Conservation (phyloP, 1,140 invertebrate species). For the Apis laboriosa region DNA sequence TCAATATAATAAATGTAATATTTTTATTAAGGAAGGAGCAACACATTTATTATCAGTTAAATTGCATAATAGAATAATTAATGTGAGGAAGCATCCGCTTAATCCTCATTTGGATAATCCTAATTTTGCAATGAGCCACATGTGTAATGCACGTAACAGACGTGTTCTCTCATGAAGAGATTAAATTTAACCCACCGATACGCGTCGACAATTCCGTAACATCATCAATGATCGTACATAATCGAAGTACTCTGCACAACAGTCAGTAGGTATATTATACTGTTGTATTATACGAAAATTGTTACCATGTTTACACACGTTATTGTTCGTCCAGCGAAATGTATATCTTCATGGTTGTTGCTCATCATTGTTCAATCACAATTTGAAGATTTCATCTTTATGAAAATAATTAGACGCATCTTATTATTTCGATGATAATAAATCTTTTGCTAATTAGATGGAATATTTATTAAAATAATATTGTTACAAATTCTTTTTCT, state of each 20-base stretch:
- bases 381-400: background rate
- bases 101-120: background rate
- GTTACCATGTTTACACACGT: background rate
- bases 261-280: background rate
- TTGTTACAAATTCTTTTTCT: too few species aligned
- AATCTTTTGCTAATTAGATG: background rate
- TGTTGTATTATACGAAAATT: background rate
- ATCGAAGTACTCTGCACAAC: background rate
- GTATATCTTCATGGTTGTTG: background rate
- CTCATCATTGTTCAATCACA: background rate
- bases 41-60: too few species aligned
- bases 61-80: background rate
- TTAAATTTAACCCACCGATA: slow-evolving; percentile 15
- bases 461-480: too few species aligned
- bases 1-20: too few species aligned
- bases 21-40: too few species aligned
- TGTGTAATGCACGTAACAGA: background rate
- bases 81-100: background rate
- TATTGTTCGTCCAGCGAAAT: background rate
- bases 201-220: slow-evolving; percentile 22
- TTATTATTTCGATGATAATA: too few species aligned
- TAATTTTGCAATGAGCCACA: background rate
- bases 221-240: slow-evolving; percentile 16
- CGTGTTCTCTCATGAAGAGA: background rate
- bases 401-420: background rate